Evolutionary conservation across 2,888 invertebrate species (phyloP), one percentile per base, ranked within the genome.

Genomic region (Drosophila mulleri): DNA sequence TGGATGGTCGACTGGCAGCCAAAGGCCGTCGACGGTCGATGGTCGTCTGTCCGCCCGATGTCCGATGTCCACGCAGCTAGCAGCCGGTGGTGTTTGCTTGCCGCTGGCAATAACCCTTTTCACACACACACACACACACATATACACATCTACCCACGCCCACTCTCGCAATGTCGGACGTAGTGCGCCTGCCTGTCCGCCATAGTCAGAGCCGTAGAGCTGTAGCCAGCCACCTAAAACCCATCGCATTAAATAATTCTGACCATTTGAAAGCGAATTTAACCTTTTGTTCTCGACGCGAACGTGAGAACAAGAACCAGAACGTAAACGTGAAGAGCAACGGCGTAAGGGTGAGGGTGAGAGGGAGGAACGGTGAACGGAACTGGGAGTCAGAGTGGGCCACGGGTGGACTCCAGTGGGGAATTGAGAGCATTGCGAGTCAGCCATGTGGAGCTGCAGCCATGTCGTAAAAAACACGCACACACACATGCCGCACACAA

Each of bases 211-310:
- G n/a, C 52, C 8, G 52, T 7, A 52, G 20, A 52, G 54, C 41
- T 41, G 23, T 54, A 41, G 53, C 63, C 75, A 68, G 78, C 72
- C 73, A 71, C 75, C 76, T 68, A 66, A 75, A 82, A 75, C 83
- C 78, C 87, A 82, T 78, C 88, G 90, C 90, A 83, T 86, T 83
- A 85, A 88, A 82, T 85, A 85, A 84, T 90, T 91, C 91, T 91
- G 91, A 91, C 91, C 91, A 91, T 87, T 91, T 90, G 90, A 91
- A 91, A 91, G 90, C 91, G 86, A 90, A 90, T 85, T 90, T 89
- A 91, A 91, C 90, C 91, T 91, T 90, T 91, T 89, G 89, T 90
- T 89, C 86, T 84, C 80, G 47, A 57, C 60, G 45, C 64, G 50
- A 74, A 62, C 52, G 75, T 59, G 79, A 68, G 48, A 69, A 57